These are phyloP conservation scores for Sporophila hypoxantha DNA, from an alignment of 2,113 vertebrate genomes.

Conservation along the genomic window DNA sequence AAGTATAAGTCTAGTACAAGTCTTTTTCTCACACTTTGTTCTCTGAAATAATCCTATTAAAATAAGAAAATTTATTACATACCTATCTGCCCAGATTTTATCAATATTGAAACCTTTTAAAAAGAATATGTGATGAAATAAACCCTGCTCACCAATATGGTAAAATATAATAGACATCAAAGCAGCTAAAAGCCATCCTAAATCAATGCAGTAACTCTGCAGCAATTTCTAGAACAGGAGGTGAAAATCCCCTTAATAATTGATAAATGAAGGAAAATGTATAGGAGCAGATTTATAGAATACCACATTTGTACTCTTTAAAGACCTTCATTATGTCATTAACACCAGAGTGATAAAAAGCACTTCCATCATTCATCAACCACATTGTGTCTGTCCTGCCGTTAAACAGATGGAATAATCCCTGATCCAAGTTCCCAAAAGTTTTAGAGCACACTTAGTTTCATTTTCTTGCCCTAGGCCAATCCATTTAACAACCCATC, in stretches of 20 bases:
- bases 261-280: slow-evolving; percentile 68
- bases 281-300: slow-evolving; percentile 64
- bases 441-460: slow-evolving; percentile 20
- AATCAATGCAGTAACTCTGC: slow-evolving; percentile 63
- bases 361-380: slow-evolving; percentile 16
- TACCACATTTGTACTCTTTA: slow-evolving; percentile 43
- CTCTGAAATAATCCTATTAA: slow-evolving; percentile 66
- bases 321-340: slow-evolving; percentile 57
- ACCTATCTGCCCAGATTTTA: slow-evolving; percentile 64
- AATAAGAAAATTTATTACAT: slow-evolving; percentile 58
- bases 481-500: slow-evolving; percentile 17
- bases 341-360: slow-evolving; percentile 57
- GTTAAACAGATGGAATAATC: slow-evolving; percentile 1
- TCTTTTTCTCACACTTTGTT: slow-evolving; percentile 30
- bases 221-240: slow-evolving; percentile 67
- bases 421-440: slow-evolving; percentile 13
- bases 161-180: slow-evolving; percentile 70
- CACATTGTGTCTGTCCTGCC: not conserved
- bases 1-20: not conserved
- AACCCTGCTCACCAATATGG: slow-evolving; percentile 61
- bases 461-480: slow-evolving; percentile 39
- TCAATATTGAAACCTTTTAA: slow-evolving; percentile 68
- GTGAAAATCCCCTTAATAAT: slow-evolving; percentile 56
- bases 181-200: slow-evolving; percentile 57
- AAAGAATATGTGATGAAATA: slow-evolving; percentile 66